phyloP scores from a whole-genome alignment of 2,797 vertebrate species.

The Spizella passerina region DNA sequence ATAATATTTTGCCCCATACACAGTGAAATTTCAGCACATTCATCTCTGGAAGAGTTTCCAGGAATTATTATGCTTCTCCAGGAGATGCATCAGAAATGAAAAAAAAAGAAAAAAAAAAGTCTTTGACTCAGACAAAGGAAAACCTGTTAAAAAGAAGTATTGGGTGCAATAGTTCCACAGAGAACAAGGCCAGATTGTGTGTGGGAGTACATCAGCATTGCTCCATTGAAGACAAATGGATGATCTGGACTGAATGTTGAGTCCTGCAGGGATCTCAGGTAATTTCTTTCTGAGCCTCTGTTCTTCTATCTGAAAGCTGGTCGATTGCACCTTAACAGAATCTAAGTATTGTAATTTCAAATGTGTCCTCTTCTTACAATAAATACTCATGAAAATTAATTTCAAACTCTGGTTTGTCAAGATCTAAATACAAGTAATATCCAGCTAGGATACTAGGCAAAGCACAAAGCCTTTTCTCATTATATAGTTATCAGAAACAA shows the following conservation, averaged over 20 bases:
- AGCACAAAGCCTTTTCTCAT: background rate
- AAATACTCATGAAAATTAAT: conserved; percentile 11
- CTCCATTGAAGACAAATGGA: background rate
- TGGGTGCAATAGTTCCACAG: background rate
- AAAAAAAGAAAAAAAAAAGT: background rate
- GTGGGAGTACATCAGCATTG: conserved; percentile 6
- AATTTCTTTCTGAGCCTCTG: background rate
- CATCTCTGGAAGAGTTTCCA: background rate
- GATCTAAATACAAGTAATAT: background rate
- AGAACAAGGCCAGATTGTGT: background rate
- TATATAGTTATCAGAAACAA: background rate
- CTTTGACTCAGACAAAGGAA: background rate
- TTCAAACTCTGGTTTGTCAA: background rate
- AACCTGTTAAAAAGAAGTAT: background rate
- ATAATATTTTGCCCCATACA: background rate
- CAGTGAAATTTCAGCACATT: conserved; percentile 16
- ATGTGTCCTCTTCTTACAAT: background rate
- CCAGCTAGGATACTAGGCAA: background rate
- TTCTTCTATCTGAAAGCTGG: background rate
- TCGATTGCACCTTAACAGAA: background rate
- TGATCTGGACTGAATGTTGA: background rate
- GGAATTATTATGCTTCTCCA: background rate
- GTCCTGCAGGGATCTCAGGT: background rate
- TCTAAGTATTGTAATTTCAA: background rate
- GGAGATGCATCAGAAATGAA: background rate